A percentile compares a stretch with the other conserved stretches of the same genome.
Evolutionary conservation across 2,797 vertebrate species (phyloP).

Genomic region (Sebastes trivittatus): DNA sequence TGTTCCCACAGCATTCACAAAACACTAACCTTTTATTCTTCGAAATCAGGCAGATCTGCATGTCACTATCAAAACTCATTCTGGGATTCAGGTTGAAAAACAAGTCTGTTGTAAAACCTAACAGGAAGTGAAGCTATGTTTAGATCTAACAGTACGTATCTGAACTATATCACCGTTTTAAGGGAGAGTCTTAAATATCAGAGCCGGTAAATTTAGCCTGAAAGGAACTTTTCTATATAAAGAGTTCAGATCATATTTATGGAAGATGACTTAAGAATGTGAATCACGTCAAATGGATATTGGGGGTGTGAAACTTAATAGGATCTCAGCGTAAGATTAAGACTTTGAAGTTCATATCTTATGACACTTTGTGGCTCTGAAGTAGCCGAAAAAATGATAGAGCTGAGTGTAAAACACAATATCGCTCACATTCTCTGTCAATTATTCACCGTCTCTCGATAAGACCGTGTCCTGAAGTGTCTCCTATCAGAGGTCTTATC

Average conservation of each 20-base stretch:
- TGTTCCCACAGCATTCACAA: background rate
- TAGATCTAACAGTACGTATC: background rate
- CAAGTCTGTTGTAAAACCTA: background rate
- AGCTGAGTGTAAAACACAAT: conserved; percentile 13
- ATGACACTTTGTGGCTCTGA: background rate
- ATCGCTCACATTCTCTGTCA: conserved; percentile 9
- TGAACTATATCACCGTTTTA: background rate
- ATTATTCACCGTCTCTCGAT: conserved; percentile 35
- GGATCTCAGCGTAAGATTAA: background rate
- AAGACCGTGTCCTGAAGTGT: conserved; percentile 4
- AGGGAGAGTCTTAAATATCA: background rate
- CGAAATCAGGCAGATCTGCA: background rate
- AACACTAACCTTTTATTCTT: background rate
- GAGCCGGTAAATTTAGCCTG: background rate
- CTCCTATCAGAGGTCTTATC: background rate
- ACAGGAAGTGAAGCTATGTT: background rate
- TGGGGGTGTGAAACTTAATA: background rate
- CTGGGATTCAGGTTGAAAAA: no score
- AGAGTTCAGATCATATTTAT: conserved; percentile 1
- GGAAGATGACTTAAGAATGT: background rate
- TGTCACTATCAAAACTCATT: background rate
- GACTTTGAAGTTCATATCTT: conserved; percentile 6
- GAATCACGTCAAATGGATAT: background rate
- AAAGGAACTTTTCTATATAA: background rate
- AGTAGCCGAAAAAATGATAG: background rate